Percentiles rank a stretch among this genome's conserved stretches.
Conservation (phyloP, 2,113 vertebrate species). For the Gymnarchus niloticus region DNA sequence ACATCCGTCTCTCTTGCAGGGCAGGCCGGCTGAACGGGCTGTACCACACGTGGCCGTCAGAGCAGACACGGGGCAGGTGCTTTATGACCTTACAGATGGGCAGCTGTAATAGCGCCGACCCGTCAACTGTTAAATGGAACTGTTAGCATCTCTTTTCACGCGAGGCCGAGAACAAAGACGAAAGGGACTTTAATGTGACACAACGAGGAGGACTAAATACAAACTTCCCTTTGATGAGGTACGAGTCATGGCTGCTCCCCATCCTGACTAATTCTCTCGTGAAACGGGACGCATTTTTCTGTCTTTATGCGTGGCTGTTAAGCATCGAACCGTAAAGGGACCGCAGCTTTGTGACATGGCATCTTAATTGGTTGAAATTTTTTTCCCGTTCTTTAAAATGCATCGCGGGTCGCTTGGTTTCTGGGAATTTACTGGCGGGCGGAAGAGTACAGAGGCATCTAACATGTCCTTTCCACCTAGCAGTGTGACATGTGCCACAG, state of each 20-base stretch:
- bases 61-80: conserved; percentile 35
- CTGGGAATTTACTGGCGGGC: neutral
- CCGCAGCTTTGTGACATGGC: conserved; percentile 55
- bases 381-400: conserved; percentile 13
- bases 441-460: neutral
- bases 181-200: conserved; percentile 47
- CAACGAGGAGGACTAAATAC: conserved; percentile 39
- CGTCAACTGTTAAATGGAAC: conserved; percentile 29
- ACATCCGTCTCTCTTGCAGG: neutral
- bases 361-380: conserved; percentile 8
- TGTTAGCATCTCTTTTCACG: conserved; percentile 32
- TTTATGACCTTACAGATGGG: conserved; percentile 3
- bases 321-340: conserved; percentile 48
- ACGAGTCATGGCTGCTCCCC: conserved; percentile 40
- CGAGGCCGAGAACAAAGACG: conserved; percentile 48
- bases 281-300: conserved; percentile 45
- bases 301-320: conserved; percentile 56
- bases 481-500: neutral
- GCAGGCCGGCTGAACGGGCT: neutral
- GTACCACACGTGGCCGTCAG: neutral
- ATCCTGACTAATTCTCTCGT: conserved; percentile 48
- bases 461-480: neutral
- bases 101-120: conserved; percentile 10
- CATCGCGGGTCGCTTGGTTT: neutral
- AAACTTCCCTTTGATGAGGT: conserved; percentile 40